A percentile compares a stretch with the other conserved stretches of the same genome.
phyloP scores from a whole-genome alignment of 92 coral and sea anemone species.

The Palythoa grandiflora region DNA sequence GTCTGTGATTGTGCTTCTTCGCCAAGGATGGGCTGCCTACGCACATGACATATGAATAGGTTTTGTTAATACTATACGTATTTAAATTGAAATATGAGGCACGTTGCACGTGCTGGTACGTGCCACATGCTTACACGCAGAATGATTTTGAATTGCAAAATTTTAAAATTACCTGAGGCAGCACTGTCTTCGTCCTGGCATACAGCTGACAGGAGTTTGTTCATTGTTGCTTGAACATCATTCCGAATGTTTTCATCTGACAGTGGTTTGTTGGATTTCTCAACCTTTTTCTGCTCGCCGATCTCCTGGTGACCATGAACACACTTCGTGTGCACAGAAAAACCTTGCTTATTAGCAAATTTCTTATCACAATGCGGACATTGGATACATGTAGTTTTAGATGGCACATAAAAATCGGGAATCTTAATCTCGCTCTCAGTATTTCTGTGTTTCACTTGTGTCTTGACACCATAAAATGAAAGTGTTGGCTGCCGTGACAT shows the following conservation, averaged over 20 bases:
- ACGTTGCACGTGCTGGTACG: neutral
- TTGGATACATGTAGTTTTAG: neutral
- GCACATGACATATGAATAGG: neutral
- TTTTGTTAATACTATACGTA: neutral
- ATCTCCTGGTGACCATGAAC: constrained; percentile 2
- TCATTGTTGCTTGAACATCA: constrained; percentile 30
- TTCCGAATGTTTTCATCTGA: neutral
- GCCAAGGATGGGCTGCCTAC: constrained; percentile 8
- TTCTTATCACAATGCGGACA: constrained; percentile 10
- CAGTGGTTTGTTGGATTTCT: constrained; percentile 11
- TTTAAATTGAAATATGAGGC: constrained; percentile 12
- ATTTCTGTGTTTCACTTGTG: constrained; percentile 17
- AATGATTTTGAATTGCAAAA: constrained; percentile 11
- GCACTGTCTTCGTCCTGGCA: constrained; percentile 31
- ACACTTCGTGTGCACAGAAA: constrained; percentile 15
- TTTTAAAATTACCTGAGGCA: constrained; percentile 31
- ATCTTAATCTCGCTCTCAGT: constrained; percentile 21
- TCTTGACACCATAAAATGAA: constrained; percentile 18
- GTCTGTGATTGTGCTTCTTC: neutral
- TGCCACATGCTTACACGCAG: neutral
- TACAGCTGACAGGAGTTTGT: constrained; percentile 29
- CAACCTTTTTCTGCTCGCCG: constrained; percentile 1
- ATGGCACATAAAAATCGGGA: constrained; percentile 17
- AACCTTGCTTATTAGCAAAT: constrained; percentile 4
- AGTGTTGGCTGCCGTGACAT: constrained; percentile 18